These are phyloP conservation scores for Sardinella longiceps DNA, from an alignment of 2,797 vertebrate genomes.

Conservation along the genomic window DNA sequence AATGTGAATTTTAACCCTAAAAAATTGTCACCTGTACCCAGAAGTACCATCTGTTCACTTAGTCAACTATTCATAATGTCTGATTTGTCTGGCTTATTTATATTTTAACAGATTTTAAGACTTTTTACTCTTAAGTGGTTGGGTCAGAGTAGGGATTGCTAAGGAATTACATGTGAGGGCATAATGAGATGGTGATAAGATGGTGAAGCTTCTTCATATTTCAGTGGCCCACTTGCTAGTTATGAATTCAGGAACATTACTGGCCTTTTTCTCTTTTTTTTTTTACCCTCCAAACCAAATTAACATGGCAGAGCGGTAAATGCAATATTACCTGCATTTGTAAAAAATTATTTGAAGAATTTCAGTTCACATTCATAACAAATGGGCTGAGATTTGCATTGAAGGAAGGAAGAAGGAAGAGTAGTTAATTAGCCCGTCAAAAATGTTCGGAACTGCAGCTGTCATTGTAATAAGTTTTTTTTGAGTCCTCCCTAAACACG, in stretches of 20 bases:
- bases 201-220: not conserved
- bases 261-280: not conserved
- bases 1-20: not conserved
- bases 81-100: not conserved
- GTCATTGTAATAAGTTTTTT: not conserved
- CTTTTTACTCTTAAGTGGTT: not conserved
- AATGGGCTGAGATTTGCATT: not conserved
- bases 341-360: not conserved
- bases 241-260: not conserved
- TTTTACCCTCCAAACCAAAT: not conserved
- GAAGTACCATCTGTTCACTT: not conserved
- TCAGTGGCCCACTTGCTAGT: not conserved
- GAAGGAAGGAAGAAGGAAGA: not conserved
- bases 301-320: not conserved
- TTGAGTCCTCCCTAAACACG: not conserved
- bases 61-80: not conserved
- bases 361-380: not conserved
- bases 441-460: not conserved
- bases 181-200: not conserved
- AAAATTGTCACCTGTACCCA: not conserved
- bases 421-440: not conserved
- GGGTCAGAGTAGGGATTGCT: not conserved
- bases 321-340: not conserved
- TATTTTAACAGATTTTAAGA: not conserved
- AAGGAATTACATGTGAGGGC: not conserved